Percentiles rank a stretch among this genome's conserved stretches.
These are phyloP conservation scores for Eunapius fragilis DNA, from an alignment of 37 sponge, comb jelly and placozoan species.

Conservation along the genomic window DNA sequence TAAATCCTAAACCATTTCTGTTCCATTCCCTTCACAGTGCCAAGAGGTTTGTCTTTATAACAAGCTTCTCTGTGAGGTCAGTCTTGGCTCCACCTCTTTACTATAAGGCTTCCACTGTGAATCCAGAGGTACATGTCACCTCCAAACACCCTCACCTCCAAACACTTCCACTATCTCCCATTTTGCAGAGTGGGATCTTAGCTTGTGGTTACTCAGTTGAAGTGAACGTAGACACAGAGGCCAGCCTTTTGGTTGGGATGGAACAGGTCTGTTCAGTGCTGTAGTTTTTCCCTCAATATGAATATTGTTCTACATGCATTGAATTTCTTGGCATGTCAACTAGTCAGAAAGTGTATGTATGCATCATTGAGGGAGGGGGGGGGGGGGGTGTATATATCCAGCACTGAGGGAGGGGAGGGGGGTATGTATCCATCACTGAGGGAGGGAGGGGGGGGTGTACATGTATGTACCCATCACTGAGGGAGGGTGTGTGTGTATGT, in stretches of 20 bases:
- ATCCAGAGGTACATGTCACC: background rate
- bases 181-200: background rate
- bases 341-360: too few species aligned
- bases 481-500: too few species aligned
- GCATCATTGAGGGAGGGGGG: too few species aligned
- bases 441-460: too few species aligned
- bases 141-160: background rate
- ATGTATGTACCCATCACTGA: too few species aligned
- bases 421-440: too few species aligned
- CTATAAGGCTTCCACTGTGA: slow-evolving; percentile 10
- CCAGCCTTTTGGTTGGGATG: slow-evolving; percentile 37
- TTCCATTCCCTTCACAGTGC: background rate
- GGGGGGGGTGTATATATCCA: too few species aligned
- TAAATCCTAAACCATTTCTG: background rate
- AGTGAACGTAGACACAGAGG: slow-evolving; percentile 34
- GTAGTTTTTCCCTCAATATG: too few species aligned
- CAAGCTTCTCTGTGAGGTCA: slow-evolving; percentile 30
- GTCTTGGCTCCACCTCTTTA: slow-evolving; percentile 51
- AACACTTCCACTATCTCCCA: background rate
- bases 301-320: background rate
- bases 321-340: background rate
- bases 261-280: slow-evolving; percentile 30
- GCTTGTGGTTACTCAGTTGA: slow-evolving; percentile 57
- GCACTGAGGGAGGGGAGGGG: too few species aligned
- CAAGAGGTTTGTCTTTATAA: slow-evolving; percentile 8